A percentile compares a stretch with the other conserved stretches of the same genome.
Conservation (phyloP, 2,888 invertebrate genomes). For the Ceriagrion tenellum region DNA sequence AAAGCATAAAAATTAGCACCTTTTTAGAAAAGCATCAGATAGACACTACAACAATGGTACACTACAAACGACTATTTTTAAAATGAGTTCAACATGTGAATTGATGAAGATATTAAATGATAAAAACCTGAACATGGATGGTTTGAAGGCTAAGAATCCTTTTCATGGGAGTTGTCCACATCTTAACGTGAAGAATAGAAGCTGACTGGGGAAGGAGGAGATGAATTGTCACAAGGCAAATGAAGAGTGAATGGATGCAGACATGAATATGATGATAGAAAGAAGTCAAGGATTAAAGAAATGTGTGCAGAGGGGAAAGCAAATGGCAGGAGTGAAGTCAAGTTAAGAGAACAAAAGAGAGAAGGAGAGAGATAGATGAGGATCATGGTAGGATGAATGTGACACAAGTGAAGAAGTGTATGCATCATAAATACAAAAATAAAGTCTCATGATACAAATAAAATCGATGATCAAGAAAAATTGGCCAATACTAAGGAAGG, state of each 20-base stretch:
- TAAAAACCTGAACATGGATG: conserved; percentile 58
- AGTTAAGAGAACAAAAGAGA: not conserved
- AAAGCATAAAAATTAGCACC: too few relatives aligned
- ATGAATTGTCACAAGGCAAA: not conserved
- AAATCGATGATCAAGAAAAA: too few relatives aligned
- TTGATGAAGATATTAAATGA: not conserved
- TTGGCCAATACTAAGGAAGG: too few relatives aligned
- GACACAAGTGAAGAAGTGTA: not conserved
- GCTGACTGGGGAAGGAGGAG: not conserved
- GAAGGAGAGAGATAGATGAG: not conserved
- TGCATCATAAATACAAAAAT: too few relatives aligned
- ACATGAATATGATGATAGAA: not conserved
- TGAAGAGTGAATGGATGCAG: not conserved
- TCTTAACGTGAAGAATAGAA: not conserved
- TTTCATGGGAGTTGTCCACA: conserved; percentile 50
- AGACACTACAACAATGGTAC: too few relatives aligned
- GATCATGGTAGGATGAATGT: not conserved
- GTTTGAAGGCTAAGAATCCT: conserved; percentile 52
- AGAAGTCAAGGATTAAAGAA: not conserved
- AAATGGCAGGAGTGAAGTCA: not conserved
- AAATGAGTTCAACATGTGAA: not conserved
- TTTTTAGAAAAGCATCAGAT: too few relatives aligned
- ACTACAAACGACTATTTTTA: not conserved
- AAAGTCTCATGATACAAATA: too few relatives aligned
- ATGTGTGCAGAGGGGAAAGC: too few relatives aligned